Base-by-base conservation (phyloP, 2,797 vertebrate genomes). In the Serranus cabrilla region DNA sequence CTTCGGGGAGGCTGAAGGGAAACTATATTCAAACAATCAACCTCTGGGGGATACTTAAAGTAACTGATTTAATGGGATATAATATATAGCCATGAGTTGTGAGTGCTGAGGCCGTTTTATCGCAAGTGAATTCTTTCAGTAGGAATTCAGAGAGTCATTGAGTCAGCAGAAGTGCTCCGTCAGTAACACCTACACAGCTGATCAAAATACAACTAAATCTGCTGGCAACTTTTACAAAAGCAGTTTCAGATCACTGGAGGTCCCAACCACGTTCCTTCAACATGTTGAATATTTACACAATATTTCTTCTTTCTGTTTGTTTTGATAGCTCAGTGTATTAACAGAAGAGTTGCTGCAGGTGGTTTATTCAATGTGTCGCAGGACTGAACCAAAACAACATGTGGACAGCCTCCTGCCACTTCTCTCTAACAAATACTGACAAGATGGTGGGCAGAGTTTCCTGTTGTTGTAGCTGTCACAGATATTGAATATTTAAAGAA, bases 181-280 rank as follows among this genome's bases (percentile, higher is more conserved):
- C 77, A 72, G 58, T 40, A 25, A 67, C 74, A 45, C 61, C 76
- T 64, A 67, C 57, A 16, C 72, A 21, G 31, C 21, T 65, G 40
- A 72, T 78, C 66, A 69, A 50, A 80, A 60, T 67, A 43, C 34
- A 62, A 59, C 10, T 18, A n/a, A 46, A 37, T 74, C 62, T 27
- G n/a, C 34, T 43, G 58, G 16, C 59, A 37, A 43, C 55, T 46
- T 59, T 54, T 31, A 74, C 27, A 69, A 62, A 63, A 46, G 12
- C 14, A 17, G 7, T 17, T 55, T 21, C 23, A 11, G 9, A 31
- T 72, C 49, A 47, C 5, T 23, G 7, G 3, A n/a, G 17, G 16
- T 59, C 42, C 40, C 7, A 37, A 46, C 21, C 8, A 13, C 17
- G 54, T 34, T 20, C 39, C 23, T 17, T 13, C 23, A 25, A 20